A percentile compares a stretch with the other conserved stretches of the same genome.
phyloP scores from a whole-genome alignment of 2,113 vertebrate species.

The Coptodon bakossiorum region DNA sequence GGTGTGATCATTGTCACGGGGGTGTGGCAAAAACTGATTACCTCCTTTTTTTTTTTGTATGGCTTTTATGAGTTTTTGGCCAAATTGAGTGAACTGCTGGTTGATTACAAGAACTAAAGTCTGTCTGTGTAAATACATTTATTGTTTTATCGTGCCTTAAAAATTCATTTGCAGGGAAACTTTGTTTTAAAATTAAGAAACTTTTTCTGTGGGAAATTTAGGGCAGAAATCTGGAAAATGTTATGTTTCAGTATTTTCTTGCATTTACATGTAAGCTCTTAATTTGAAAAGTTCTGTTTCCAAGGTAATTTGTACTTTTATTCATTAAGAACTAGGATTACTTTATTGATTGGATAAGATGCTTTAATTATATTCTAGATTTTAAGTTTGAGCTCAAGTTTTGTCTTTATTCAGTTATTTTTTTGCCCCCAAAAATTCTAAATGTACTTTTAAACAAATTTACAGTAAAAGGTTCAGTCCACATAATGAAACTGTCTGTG shows the following conservation, averaged over 20 bases:
- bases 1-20: fast-evolving
- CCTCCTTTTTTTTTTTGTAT: background rate
- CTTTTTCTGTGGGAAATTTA: background rate
- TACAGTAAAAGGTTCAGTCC: no score
- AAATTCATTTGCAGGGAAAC: background rate
- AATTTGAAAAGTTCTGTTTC: background rate
- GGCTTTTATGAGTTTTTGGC: background rate
- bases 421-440: no score
- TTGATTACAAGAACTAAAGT: background rate
- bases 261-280: background rate
- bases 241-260: background rate
- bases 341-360: background rate
- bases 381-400: background rate
- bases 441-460: no score
- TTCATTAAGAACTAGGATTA: fast-evolving
- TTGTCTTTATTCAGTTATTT: no score
- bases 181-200: fast-evolving
- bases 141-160: background rate
- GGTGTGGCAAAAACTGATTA: background rate
- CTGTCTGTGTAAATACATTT: background rate
- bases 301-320: background rate
- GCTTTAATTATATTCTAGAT: background rate
- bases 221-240: fast-evolving
- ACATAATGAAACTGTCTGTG: no score
- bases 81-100: background rate